Percentiles rank a stretch among this genome's conserved stretches.
Conservation (phyloP, 2,797 vertebrate genomes). For the Cynopterus sphinx region DNA sequence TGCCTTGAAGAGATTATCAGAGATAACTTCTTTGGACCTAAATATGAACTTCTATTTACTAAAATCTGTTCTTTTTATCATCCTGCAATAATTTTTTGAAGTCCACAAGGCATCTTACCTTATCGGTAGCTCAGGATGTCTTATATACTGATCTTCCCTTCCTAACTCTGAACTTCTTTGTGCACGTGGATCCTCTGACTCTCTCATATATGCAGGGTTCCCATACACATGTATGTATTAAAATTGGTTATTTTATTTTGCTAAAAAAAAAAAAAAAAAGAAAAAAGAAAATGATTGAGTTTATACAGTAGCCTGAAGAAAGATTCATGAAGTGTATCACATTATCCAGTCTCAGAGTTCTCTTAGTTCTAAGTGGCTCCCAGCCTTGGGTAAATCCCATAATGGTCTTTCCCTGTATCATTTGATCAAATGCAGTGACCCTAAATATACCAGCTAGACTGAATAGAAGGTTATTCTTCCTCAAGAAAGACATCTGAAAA, state of each 20-base stretch:
- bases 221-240: not conserved
- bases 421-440: slow-evolving; percentile 73
- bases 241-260: not conserved
- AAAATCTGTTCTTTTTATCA: not conserved
- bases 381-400: slow-evolving; percentile 55
- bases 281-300: slow-evolving; percentile 43
- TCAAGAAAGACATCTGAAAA: slow-evolving; percentile 66
- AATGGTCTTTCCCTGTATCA: slow-evolving; percentile 54
- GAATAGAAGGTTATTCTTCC: slow-evolving; percentile 75
- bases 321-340: slow-evolving; percentile 35
- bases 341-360: slow-evolving; percentile 45
- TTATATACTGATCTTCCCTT: not conserved
- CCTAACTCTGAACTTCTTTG: not conserved
- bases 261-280: not conserved
- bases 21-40: not conserved
- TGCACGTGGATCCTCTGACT: not conserved
- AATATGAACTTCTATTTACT: not conserved
- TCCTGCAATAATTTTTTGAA: not conserved
- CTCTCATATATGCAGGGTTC: not conserved
- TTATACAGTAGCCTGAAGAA: slow-evolving; percentile 61
- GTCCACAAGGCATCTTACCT: not conserved
- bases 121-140: not conserved
- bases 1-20: not conserved
- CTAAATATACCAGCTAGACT: slow-evolving; percentile 66
- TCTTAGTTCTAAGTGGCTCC: slow-evolving; percentile 22